Evolutionary conservation across 2,888 invertebrate genomes (phyloP).

Genomic region (Euspilapteryx auroguttella): DNA sequence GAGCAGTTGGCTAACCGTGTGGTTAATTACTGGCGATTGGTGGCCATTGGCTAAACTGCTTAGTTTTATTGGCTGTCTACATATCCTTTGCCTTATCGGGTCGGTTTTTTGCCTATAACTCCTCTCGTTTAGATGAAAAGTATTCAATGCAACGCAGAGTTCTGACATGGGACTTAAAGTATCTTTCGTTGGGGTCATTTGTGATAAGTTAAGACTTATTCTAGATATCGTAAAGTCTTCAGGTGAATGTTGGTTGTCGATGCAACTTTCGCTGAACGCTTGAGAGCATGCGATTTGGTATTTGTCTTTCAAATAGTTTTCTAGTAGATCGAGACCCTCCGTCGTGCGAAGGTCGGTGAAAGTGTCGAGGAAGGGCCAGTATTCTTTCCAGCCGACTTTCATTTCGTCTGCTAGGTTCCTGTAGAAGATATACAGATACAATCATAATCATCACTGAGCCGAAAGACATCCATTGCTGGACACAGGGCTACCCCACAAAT

Average conservation of each 20-base stretch:
- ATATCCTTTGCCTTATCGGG: slow-evolving; percentile 27
- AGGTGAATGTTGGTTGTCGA: slow-evolving; percentile 18
- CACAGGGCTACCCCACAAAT: no score
- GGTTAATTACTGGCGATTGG: slow-evolving; percentile 18
- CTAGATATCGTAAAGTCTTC: slow-evolving; percentile 32
- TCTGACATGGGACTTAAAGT: slow-evolving; percentile 60
- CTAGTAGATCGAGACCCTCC: slow-evolving; percentile 75
- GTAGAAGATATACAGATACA: slow-evolving; percentile 11
- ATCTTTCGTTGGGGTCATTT: slow-evolving; percentile 17
- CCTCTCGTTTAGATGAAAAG: no score
- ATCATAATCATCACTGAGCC: no score
- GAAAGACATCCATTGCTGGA: no score
- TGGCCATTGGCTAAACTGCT: slow-evolving; percentile 22
- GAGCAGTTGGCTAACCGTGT: slow-evolving; percentile 37
- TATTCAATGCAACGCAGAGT: slow-evolving; percentile 59
- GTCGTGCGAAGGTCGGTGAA: slow-evolving; percentile 76
- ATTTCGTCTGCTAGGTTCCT: slow-evolving; percentile 72
- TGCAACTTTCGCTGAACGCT: slow-evolving; percentile 34
- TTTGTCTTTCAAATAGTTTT: slow-evolving; percentile 68
- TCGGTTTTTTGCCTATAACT: slow-evolving; percentile 38
- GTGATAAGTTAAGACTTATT: slow-evolving; percentile 23
- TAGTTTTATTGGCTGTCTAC: slow-evolving; percentile 26
- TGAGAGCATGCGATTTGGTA: slow-evolving; percentile 43
- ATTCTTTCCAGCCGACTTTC: slow-evolving; percentile 84
- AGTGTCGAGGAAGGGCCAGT: slow-evolving; percentile 87